Evolutionary conservation across 2,797 vertebrate species (phyloP).

Genomic region (Hemibagrus guttatus): DNA sequence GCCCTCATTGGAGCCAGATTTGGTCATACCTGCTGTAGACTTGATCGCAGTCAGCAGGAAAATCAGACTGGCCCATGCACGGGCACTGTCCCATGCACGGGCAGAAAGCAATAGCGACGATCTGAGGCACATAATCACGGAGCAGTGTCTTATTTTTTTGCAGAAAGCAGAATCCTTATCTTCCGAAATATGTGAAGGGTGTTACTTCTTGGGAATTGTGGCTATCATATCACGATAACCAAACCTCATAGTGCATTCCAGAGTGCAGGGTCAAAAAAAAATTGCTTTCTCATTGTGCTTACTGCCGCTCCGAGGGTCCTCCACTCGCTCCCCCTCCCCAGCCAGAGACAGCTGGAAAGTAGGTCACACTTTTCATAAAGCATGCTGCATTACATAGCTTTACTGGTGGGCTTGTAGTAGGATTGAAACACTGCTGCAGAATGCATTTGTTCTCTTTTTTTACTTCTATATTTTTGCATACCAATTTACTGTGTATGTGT

Average conservation of each 20-base stretch:
- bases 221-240: neutral
- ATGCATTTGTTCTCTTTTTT: neutral
- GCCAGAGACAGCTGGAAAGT: conserved; percentile 67
- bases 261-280: conserved; percentile 33
- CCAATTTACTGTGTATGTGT: neutral
- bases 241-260: conserved; percentile 29
- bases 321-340: conserved; percentile 56
- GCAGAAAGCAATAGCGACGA: neutral
- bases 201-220: conserved; percentile 19
- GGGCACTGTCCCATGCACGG: neutral
- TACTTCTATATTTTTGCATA: neutral
- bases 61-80: conserved; percentile 15
- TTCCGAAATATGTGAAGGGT: neutral
- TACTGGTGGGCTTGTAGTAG: conserved; percentile 50
- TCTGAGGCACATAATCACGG: neutral
- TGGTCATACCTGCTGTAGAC: neutral
- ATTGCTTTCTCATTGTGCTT: conserved; percentile 59
- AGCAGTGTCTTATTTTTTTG: conserved; percentile 12
- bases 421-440: conserved; percentile 27
- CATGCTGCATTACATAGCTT: conserved; percentile 62
- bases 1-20: neutral
- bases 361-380: conserved; percentile 72
- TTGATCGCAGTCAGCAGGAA: neutral
- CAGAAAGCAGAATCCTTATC: neutral
- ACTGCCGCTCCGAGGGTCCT: conserved; percentile 63